phyloP scores from a whole-genome alignment of 2,888 invertebrate species.

The Sarcophaga variegata region DNA sequence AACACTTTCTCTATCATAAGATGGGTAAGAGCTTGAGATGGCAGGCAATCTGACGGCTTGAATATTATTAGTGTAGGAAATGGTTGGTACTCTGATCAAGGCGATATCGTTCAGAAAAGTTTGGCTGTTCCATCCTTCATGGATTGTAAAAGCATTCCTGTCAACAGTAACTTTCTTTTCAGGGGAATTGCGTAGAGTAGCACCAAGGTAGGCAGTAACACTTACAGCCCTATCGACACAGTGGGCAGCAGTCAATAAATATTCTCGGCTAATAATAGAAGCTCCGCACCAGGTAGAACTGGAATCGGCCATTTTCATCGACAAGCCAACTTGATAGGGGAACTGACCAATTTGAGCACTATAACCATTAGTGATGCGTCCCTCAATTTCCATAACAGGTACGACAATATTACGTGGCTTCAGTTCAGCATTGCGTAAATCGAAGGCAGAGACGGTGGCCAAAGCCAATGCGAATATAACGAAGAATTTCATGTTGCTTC shows the following conservation, averaged over 20 bases:
- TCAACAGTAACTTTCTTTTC: constrained; percentile 72
- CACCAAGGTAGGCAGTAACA: constrained; percentile 74
- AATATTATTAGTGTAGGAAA: constrained; percentile 63
- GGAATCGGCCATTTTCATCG: too few species aligned
- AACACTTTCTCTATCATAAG: constrained; percentile 76
- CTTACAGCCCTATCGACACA: constrained; percentile 75
- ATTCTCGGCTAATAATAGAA: constrained; percentile 73
- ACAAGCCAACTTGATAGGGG: constrained; percentile 76
- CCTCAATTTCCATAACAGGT: too few species aligned
- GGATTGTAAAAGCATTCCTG: constrained; percentile 76
- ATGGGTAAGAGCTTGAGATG: constrained; percentile 72
- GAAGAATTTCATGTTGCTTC: too few species aligned
- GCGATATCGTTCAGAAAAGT: constrained; percentile 76
- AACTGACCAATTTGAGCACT: constrained; percentile 73
- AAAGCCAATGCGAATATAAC: too few species aligned
- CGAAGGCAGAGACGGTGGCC: too few species aligned
- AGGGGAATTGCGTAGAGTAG: constrained; percentile 74
- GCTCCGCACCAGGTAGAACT: constrained; percentile 74
- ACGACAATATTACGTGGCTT: too few species aligned
- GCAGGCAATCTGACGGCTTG: constrained; percentile 71
- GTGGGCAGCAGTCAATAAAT: constrained; percentile 77
- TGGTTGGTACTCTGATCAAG: constrained; percentile 72
- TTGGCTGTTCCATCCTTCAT: constrained; percentile 76
- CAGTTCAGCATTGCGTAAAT: too few species aligned
- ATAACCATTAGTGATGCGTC: constrained; percentile 71